These are phyloP conservation scores for Polydrusus cervinus DNA, from an alignment of 2,888 invertebrate species.

Conservation along the genomic window DNA sequence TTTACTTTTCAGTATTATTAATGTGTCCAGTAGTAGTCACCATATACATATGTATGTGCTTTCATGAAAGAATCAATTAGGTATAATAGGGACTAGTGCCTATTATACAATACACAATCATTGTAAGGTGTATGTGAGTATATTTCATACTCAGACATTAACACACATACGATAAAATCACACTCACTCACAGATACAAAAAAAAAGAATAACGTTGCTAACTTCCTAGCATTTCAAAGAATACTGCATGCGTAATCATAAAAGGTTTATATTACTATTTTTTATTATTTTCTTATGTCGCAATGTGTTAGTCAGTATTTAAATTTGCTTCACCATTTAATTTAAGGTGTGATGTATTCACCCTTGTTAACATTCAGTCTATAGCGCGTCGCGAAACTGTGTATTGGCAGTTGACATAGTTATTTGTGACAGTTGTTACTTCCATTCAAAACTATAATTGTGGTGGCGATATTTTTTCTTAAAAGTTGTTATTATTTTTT, in stretches of 20 bases:
- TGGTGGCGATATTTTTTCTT: not conserved
- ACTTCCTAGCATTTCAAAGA: constrained; percentile 8
- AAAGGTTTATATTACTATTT: constrained; percentile 9
- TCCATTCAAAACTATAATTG: not conserved
- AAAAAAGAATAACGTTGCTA: not conserved
- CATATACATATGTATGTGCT: not conserved
- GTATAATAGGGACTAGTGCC: too few species aligned
- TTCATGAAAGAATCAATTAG: not conserved
- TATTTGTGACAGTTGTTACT: not conserved
- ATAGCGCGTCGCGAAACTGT: not conserved
- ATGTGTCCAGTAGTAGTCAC: not conserved
- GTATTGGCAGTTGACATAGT: not conserved
- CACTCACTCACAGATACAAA: too few species aligned
- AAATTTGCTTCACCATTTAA: constrained; percentile 6
- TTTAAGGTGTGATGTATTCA: constrained; percentile 9
- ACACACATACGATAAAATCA: too few species aligned
- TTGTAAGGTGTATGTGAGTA: too few species aligned
- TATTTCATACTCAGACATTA: too few species aligned
- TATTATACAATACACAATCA: too few species aligned
- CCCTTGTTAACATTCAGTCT: constrained; percentile 21
- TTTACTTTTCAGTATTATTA: too few species aligned
- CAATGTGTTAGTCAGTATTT: constrained; percentile 39
- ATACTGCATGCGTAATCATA: constrained; percentile 25
- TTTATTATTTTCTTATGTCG: constrained; percentile 23
- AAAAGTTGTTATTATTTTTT: not conserved